Conservation (phyloP, 2,797 vertebrate genomes). For the Lacerta bilineata region DNA sequence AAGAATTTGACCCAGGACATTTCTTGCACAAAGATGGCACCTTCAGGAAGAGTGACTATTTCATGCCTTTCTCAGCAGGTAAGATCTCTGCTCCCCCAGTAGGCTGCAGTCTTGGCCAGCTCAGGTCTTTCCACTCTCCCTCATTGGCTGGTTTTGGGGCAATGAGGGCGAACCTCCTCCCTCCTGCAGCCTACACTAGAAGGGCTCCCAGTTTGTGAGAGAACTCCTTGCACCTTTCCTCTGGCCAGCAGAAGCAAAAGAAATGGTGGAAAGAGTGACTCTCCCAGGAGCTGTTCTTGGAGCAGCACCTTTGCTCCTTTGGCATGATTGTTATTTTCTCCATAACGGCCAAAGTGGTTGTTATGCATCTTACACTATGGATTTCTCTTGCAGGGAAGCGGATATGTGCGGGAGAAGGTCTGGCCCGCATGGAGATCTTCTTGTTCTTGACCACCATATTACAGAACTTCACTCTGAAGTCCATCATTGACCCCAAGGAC, state of each 20-base stretch:
- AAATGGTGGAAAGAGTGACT: too few species aligned
- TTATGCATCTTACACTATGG: too few species aligned
- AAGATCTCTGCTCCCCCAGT: conserved; percentile 14
- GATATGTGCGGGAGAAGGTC: conserved; percentile 76
- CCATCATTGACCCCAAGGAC: conserved; percentile 49
- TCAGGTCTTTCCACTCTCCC: not conserved
- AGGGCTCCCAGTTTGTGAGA: not conserved
- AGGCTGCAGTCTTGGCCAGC: too few species aligned
- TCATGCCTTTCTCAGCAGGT: conserved; percentile 73
- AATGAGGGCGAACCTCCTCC: not conserved
- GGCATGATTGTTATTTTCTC: too few species aligned
- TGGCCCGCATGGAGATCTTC: conserved; percentile 80
- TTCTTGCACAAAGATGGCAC: conserved; percentile 68
- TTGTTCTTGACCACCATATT: conserved; percentile 71
- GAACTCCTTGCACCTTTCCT: too few species aligned
- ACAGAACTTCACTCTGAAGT: conserved; percentile 78
- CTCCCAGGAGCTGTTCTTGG: too few species aligned
- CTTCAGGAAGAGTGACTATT: conserved; percentile 65
- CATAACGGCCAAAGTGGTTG: too few species aligned
- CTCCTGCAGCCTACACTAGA: not conserved
- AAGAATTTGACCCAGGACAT: conserved; percentile 71
- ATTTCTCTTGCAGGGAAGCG: conserved; percentile 70
- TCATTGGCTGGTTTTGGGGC: not conserved
- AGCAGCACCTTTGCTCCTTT: too few species aligned
- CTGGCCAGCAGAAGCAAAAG: too few species aligned